These are phyloP conservation scores for Meghimatium bilineatum DNA, from an alignment of 2,888 invertebrate genomes.

Conservation along the genomic window DNA sequence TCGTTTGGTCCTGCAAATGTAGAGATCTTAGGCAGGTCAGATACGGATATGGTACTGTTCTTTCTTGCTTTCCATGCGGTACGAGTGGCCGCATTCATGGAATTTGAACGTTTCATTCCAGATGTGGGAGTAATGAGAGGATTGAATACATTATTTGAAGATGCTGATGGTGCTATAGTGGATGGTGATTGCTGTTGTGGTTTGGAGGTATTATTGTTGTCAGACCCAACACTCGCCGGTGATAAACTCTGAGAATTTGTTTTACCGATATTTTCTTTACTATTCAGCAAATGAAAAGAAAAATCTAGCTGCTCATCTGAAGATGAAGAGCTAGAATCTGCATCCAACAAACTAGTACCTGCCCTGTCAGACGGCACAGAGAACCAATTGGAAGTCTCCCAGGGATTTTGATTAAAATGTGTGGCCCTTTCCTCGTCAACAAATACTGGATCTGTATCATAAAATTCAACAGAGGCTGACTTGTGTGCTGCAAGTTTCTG, in stretches of 20 bases:
- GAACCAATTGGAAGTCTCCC: constrained; percentile 43
- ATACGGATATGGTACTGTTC: constrained; percentile 50
- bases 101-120: constrained; percentile 19
- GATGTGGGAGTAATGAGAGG: constrained; percentile 42
- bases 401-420: not conserved
- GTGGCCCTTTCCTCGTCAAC: constrained; percentile 20
- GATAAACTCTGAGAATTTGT: constrained; percentile 91
- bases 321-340: not conserved
- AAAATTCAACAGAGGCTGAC: constrained; percentile 69
- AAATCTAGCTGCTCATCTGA: constrained; percentile 73
- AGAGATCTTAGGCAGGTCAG: constrained; percentile 59
- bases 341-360: constrained; percentile 46
- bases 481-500: constrained; percentile 57
- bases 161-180: not conserved
- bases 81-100: constrained; percentile 34
- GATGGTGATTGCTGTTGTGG: constrained; percentile 29
- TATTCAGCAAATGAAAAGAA: constrained; percentile 86
- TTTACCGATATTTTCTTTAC: constrained; percentile 84
- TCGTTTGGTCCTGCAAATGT: constrained; percentile 65
- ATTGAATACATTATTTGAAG: constrained; percentile 37
- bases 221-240: constrained; percentile 82
- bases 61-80: constrained; percentile 47
- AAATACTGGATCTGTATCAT: constrained; percentile 52
- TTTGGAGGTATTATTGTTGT: constrained; percentile 24
- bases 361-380: constrained; percentile 43